A percentile compares a stretch with the other conserved stretches of the same genome.
Conservation (phyloP, 2,113 vertebrate genomes). For the Eclectus roratus region DNA sequence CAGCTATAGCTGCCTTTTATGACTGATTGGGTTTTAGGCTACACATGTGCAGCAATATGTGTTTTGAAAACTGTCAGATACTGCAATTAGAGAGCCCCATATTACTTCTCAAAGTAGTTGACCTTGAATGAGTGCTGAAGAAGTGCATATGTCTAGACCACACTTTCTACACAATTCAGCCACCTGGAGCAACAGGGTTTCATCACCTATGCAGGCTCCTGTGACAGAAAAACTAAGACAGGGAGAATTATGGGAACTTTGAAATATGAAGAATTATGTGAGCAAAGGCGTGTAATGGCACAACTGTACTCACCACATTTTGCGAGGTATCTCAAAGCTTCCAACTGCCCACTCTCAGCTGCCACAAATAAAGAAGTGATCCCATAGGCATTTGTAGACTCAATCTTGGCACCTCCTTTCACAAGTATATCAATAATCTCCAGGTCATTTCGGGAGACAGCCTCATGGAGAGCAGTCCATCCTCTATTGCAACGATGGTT, state of each 20-base stretch:
- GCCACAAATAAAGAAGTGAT: slow-evolving; percentile 89
- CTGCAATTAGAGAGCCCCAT: not conserved
- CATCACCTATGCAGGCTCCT: not conserved
- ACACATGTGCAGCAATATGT: not conserved
- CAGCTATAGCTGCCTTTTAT: not conserved
- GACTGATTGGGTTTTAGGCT: not conserved
- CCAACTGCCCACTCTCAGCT: slow-evolving; percentile 86
- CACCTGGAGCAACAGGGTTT: not conserved
- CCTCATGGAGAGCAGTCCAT: slow-evolving; percentile 90
- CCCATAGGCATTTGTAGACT: slow-evolving; percentile 82
- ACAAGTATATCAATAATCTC: slow-evolving; percentile 89
- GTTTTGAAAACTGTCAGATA: not conserved
- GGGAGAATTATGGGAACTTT: not conserved
- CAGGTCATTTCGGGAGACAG: slow-evolving; percentile 80
- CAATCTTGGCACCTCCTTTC: slow-evolving; percentile 85
- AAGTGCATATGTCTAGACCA: not conserved
- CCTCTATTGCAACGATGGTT: slow-evolving; percentile 84
- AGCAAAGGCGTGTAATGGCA: not conserved
- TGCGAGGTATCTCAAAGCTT: slow-evolving; percentile 82
- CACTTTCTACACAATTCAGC: not conserved
- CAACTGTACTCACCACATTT: slow-evolving; percentile 73
- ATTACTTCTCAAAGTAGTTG: not conserved
- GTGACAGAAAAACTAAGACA: not conserved
- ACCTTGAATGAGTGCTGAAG: not conserved
- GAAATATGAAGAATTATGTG: not conserved